Base-by-base conservation (phyloP, 2,888 invertebrate species). In the Lasioglossum calceatum region DNA sequence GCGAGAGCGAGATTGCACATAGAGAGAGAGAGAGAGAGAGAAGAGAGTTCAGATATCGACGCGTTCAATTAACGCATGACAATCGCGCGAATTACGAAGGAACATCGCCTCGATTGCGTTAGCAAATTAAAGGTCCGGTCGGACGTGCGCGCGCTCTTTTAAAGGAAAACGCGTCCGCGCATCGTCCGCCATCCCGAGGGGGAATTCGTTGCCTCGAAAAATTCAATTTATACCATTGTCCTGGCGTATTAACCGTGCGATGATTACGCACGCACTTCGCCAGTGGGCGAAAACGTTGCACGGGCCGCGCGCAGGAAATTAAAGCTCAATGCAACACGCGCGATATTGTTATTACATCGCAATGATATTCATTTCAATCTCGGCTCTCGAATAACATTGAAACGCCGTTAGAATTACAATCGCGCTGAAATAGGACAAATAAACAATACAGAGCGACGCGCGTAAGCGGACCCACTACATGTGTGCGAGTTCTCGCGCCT, bases 321-420 rank as follows among this genome's bases (percentile, higher is more conserved):
- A 64, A 64, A 64, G 64, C 39, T 70, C 36, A 39, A 39, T 23
- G 70, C 70, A 39, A 23, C 70, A 39, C 64, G 32, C 19, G 67
- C 23, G 39, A 39, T 39, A 23, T 70, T 39, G 39, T 70, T 70
- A 39, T 70, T 70, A 39, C 70, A 70, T 19, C 4, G 36, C 36
- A 39, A 39, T 70, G 23, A 70, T 70, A 70, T 70, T 70, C 36
- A 39, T 70, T 70, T 70, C 70, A 39, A 70, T 70, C 70, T 39
- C 70, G 23, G 23, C 70, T 39, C 23, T 39, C 23, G 70, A 39
- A 70, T 39, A 70, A 70, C 70, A 70, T 36, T 16, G 36, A 36
- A 70, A 23, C 23, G 23, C 12, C 23, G 39, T 39, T 70, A 70
- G 70, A 39, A 70, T 70, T 70, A 70, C 70, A 70, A 39, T 36